phyloP scores from a whole-genome alignment of 2,888 invertebrate genomes.

The Abscondita cerata region DNA sequence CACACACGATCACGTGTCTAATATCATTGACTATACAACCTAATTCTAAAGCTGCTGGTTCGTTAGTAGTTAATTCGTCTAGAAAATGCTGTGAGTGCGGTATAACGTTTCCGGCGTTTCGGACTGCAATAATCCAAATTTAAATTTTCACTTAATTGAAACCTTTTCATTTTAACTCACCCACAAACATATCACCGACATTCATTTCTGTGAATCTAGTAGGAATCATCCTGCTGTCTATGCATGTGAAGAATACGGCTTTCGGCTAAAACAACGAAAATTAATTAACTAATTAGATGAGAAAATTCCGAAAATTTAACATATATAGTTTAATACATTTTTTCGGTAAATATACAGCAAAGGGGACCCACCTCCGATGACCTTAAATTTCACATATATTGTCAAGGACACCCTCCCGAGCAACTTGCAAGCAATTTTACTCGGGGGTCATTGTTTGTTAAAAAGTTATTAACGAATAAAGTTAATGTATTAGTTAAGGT shows the following conservation, averaged over 20 bases:
- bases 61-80: slow-evolving; percentile 89
- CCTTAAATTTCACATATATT: too few species aligned
- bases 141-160: background rate
- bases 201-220: slow-evolving; percentile 94
- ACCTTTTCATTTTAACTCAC: slow-evolving; percentile 65
- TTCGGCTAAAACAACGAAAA: slow-evolving; percentile 82
- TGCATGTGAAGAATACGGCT: slow-evolving; percentile 96
- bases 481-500: too few species aligned
- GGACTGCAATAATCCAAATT: slow-evolving; percentile 66
- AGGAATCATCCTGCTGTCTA: slow-evolving; percentile 97
- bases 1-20: slow-evolving; percentile 92
- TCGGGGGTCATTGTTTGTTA: too few species aligned
- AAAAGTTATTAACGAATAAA: too few species aligned
- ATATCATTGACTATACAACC: slow-evolving; percentile 93
- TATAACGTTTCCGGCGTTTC: slow-evolving; percentile 96
- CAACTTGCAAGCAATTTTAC: too few species aligned
- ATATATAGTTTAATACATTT: too few species aligned
- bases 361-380: too few species aligned
- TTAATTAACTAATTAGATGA: too few species aligned
- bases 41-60: slow-evolving; percentile 94
- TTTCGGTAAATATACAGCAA: too few species aligned
- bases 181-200: slow-evolving; percentile 98
- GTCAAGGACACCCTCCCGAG: too few species aligned
- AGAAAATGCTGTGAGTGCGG: slow-evolving; percentile 90
- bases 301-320: too few species aligned